A percentile compares a stretch with the other conserved stretches of the same genome.
These are phyloP conservation scores for Siniperca knerii DNA, from an alignment of 2,113 vertebrate genomes.

Conservation along the genomic window DNA sequence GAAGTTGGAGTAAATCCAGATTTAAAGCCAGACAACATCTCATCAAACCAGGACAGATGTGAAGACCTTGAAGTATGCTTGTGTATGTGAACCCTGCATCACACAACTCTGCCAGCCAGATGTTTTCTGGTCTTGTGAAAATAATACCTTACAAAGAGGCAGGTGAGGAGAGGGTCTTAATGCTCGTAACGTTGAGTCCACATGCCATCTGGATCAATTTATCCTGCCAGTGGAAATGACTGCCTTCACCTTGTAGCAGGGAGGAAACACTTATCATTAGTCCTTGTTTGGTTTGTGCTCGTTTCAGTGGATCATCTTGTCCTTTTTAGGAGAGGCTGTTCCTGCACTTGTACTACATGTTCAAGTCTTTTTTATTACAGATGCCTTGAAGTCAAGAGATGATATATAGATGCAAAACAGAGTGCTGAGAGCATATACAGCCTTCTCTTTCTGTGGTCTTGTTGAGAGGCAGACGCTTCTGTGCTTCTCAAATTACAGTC, in stretches of 20 bases:
- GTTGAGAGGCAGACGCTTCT: not conserved
- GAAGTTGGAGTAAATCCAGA: not conserved
- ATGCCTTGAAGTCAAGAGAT: slow-evolving; percentile 51
- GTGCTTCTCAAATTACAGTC: slow-evolving; percentile 38
- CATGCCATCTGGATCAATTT: slow-evolving; percentile 75
- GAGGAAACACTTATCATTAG: slow-evolving; percentile 46
- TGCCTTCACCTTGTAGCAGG: slow-evolving; percentile 48
- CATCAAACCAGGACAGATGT: slow-evolving; percentile 26
- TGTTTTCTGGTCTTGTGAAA: slow-evolving; percentile 44
- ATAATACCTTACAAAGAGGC: slow-evolving; percentile 50
- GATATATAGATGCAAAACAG: slow-evolving; percentile 41
- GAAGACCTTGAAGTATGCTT: slow-evolving; percentile 4
- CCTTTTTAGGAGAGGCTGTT: slow-evolving; percentile 55
- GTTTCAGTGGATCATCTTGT: slow-evolving; percentile 32
- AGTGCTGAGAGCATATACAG: slow-evolving; percentile 7
- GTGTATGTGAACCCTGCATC: not conserved
- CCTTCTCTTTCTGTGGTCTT: slow-evolving; percentile 10
- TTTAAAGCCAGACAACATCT: not conserved
- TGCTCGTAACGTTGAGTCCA: slow-evolving; percentile 21
- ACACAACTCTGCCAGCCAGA: slow-evolving; percentile 33
- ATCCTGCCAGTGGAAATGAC: slow-evolving; percentile 63
- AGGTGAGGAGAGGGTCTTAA: slow-evolving; percentile 56
- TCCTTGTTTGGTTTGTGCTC: slow-evolving; percentile 29
- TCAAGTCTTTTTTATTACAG: slow-evolving; percentile 19
- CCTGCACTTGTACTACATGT: not conserved